Conservation (phyloP, 2,113 vertebrate species). For the Leucopsar rothschildi region DNA sequence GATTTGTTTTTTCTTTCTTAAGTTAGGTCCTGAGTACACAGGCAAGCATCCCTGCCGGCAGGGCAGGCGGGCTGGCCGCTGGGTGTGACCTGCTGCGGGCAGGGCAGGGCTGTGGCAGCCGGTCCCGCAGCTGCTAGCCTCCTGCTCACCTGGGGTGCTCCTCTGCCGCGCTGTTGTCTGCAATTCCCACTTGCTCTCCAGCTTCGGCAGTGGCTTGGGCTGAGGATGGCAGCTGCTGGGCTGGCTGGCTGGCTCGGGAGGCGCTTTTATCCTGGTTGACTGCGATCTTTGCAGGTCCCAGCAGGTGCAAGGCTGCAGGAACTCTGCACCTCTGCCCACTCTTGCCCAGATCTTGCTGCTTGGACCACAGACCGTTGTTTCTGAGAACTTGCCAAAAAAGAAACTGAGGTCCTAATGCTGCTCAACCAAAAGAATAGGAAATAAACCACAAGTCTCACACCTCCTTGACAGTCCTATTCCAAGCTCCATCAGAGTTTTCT, state of each 20-base stretch:
- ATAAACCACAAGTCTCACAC: background rate
- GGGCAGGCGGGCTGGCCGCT: background rate
- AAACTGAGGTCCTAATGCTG: background rate
- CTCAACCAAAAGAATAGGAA: background rate
- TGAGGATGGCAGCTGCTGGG: background rate
- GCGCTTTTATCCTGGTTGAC: background rate
- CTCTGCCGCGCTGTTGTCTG: background rate
- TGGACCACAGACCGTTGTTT: rapidly evolving
- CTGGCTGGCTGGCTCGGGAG: background rate
- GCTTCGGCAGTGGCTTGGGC: background rate
- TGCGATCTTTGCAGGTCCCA: background rate
- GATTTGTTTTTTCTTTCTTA: background rate
- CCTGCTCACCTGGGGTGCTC: background rate
- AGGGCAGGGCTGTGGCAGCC: background rate
- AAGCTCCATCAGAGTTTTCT: background rate
- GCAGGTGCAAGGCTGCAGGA: background rate
- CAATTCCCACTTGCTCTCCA: background rate
- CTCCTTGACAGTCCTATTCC: background rate
- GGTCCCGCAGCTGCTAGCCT: background rate
- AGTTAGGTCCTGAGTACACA: background rate
- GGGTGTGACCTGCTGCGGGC: background rate
- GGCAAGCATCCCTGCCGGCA: background rate
- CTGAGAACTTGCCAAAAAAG: background rate
- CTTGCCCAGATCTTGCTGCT: background rate
- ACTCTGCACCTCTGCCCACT: background rate